Base-by-base conservation (phyloP, 2,113 vertebrate species). In the Phylloscopus trochiloides region DNA sequence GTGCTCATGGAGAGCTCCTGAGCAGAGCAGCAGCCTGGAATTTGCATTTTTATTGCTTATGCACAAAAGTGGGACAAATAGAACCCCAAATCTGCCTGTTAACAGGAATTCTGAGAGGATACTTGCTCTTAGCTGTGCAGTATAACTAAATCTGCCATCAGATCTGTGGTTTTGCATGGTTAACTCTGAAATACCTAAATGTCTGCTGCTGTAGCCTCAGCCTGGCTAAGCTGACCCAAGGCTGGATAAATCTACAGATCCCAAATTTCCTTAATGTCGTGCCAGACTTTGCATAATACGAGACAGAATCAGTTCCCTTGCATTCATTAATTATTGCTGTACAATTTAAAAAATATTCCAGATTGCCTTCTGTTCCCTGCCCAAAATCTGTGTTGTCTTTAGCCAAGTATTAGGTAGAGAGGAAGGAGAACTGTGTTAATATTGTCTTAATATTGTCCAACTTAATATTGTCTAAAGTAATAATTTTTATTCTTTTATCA, bases 31-130 rank as follows among this genome's bases (percentile, higher is more conserved):
- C 10, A 36, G 9, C 5, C n/a, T 40, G 32, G 19, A 52, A 79
- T 36, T 17, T 25, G 2, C 21, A 18, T 38, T 48, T 81, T 52
- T 61, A 19, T 48, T 74, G 6, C 8, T 77, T 13, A 48, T 22
- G 42, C 12, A 22, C 1, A 10, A 16, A 45, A 57, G 9, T 34
- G 16, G 16, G 10, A 7, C 28, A 68, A 73, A 66, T 0, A 8
- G 22, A 82, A 75, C 19, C 8, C 18, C 17, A 82, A 91, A 74
- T 61, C 19, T 77, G 38, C 29, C 63, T 77, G 7, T 28, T 76
- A 22, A 45, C 6, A 79, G 55, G 63, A 73, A 54, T 58, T 77
- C 19, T 58, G 55, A 66, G 63, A 61, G 17, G 13, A 57, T 20
- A 17, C 7, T 48, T 45, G 5, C 19, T 61, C 31, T 54, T 43